Base-by-base conservation (phyloP, 2,888 invertebrate species). In the Salticus scenicus region DNA sequence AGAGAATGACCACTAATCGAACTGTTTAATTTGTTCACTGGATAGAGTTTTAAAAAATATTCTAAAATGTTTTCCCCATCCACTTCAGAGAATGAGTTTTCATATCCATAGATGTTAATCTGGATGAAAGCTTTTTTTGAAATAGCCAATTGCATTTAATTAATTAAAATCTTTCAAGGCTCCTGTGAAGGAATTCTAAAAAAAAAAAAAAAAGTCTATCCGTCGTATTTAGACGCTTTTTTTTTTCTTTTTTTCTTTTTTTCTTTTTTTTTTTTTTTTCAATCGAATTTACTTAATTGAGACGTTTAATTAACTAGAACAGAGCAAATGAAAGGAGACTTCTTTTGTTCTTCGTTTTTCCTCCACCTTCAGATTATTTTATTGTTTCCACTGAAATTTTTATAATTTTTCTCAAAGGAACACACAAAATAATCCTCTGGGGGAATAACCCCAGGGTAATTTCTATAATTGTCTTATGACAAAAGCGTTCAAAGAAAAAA, bases 321-420 rank as follows among this genome's bases (percentile, higher is more conserved):
- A 57, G 24, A 24, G 24, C 76, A 57, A 69, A 70, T 70, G n/a
- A 20, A 42, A 20, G 51, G 47, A 41, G 42, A 41, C 33, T n/a
- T 66, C 41, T 51, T 84, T 72, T 77, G 72, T 33, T 71, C 37
- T 73, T 28, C 27, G 30, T 83, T 83, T 72, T 77, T 73, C 77
- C 77, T 72, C 63, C 77, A 83, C 77, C 47, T 84, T 47, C 57
- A 67, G 76, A 84, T 64, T 20, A 28, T 84, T 77, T 84, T 84
- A 84, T 84, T 84, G 83, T 84, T 84, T 83, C 66, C 31, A 77
- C 57, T 77, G 73, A 84, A 72, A 84, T 84, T 84, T 76, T 84
- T 84, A 78, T 84, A 84, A 84, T 84, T 73, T 67, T 57, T 64
- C 66, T 66, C 42, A 47, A 80, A 80, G 20, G 67, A 73, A 41